Evolutionary conservation across 2,113 vertebrate species (phyloP), one percentile per base, ranked within the genome.

Genomic region (Corvus cornix): DNA sequence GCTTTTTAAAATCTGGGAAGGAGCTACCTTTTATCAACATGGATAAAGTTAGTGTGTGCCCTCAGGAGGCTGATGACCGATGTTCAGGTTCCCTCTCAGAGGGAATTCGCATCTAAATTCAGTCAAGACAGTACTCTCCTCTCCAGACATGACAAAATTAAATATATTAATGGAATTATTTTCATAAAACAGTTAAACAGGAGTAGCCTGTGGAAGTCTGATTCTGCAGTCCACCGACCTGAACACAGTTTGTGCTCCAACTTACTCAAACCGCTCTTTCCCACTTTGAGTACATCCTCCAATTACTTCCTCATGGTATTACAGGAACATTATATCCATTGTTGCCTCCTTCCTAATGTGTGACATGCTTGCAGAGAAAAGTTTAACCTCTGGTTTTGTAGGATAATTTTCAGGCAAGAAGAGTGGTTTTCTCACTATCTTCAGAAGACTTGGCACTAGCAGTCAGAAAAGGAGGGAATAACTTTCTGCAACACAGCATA

Each of bases 41-140:
- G 1, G 46, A 76, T 63, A 33, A 62, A 81, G 21, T 6, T 49
- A 60, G 60, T 43, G 33, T 0, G 0, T 46, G 76, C 55, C 41
- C 48, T 74, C 60, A 59, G 77, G 69, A 93, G 44, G 12, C n/a
- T 20, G 20, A 63, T 75, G 64, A 74, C 35, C 51, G 39, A 39
- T 0, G 9, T 39, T 68, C 30, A 67, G 35, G 20, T 63, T 62
- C 19, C 13, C 59, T 41, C 64, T 67, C 39, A 64, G 60, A 87
- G 18, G 5, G 58, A 72, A 84, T 11, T 84, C 13, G 28, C 19
- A 64, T 44, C 31, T n/a, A 68, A 87, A 85, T 56, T 43, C 56
- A 78, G 39, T 43, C 23, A 78, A 46, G 27, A 67, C 48, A 78
- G 41, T 0, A 0, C 6, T 35, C 5, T 60, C 18, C 11, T 53